Evolutionary conservation across 2,797 vertebrate species (phyloP), one percentile per base, ranked within the genome.

Genomic region (Coregonus ussuriensis): DNA sequence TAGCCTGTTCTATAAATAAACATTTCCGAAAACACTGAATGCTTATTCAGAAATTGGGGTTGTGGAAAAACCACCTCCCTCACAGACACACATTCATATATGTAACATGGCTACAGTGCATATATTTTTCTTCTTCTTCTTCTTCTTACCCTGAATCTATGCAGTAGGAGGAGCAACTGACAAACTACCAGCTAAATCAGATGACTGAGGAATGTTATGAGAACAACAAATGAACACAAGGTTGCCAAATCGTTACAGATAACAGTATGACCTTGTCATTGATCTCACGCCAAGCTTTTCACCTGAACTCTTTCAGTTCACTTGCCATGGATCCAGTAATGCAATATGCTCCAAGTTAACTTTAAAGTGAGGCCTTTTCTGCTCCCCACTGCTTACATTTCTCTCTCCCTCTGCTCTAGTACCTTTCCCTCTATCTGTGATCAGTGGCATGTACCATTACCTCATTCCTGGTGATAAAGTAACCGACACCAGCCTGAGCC

Each of bases 1-100:
- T 93, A 92, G 89, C 88, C 86, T 88, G 81, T 75, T 76, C 91
- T 92, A 92, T 89, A 90, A 92, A 94, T 93, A 93, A 88, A 88
- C 82, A 76, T 63, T 54, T 47, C 29, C 25, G 51, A 16, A n/a
- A 53, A 68, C 47, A 68, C 74, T 54, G 47, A 11, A 41, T 3
- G 68, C 5, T 35, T 71, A 53, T 71, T 37, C 1, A 35, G 53
- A 16, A 33, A 63, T 21, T 4, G 9, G 41, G 41, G 41, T 37
- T 33, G 33, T 31, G 54, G 41, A 11, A 21, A 29, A 7, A 35
- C 31, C 56, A 63, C 59, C 7, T 63, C 59, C 21, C 59, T 25
- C 59, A 63, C 59, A 21, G 9, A 63, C 9, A 63, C 16, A 9
- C 7, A 63, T 29, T 13, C 29, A 67, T 41, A 25, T 33, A 62